Percentiles rank a stretch among this genome's conserved stretches.
Evolutionary conservation across 2,888 invertebrate species (phyloP).

Genomic region (Plemyria rubiginata): DNA sequence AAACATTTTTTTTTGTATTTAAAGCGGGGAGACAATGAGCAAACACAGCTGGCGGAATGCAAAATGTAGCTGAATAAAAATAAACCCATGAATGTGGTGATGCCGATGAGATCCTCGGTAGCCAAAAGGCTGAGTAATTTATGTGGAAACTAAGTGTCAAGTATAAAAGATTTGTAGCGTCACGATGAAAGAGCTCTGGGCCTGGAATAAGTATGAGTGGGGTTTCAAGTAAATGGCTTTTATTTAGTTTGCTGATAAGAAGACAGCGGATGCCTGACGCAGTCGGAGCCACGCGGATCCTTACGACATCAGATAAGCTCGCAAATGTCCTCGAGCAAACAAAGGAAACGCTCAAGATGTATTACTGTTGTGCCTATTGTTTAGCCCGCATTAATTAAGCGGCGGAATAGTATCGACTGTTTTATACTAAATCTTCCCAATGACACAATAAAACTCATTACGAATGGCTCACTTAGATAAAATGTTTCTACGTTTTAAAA

Average conservation of each 20-base stretch:
- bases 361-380: slow-evolving; percentile 74
- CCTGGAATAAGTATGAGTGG: slow-evolving; percentile 55
- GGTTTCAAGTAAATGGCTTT: slow-evolving; percentile 54
- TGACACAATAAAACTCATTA: slow-evolving; percentile 48
- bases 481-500: slow-evolving; percentile 60
- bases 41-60: slow-evolving; percentile 82
- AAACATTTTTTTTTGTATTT: slow-evolving; percentile 76
- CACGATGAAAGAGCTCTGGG: slow-evolving; percentile 66
- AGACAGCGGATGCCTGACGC: slow-evolving; percentile 63
- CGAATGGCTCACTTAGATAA: slow-evolving; percentile 60
- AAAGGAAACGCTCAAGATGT: slow-evolving; percentile 68
- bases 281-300: slow-evolving; percentile 60
- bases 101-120: slow-evolving; percentile 66
- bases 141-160: slow-evolving; percentile 73
- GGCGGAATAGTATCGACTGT: slow-evolving; percentile 61
- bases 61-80: slow-evolving; percentile 72
- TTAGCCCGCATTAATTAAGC: slow-evolving; percentile 69
- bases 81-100: slow-evolving; percentile 65
- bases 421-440: slow-evolving; percentile 36
- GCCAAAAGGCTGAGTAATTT: slow-evolving; percentile 70
- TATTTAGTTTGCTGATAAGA: slow-evolving; percentile 67
- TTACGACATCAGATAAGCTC: slow-evolving; percentile 74
- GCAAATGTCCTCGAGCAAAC: slow-evolving; percentile 56
- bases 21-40: slow-evolving; percentile 81
- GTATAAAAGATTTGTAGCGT: slow-evolving; percentile 75